Evolutionary conservation across 2,888 invertebrate genomes (phyloP).

Genomic region (Cynaeus angustus): DNA sequence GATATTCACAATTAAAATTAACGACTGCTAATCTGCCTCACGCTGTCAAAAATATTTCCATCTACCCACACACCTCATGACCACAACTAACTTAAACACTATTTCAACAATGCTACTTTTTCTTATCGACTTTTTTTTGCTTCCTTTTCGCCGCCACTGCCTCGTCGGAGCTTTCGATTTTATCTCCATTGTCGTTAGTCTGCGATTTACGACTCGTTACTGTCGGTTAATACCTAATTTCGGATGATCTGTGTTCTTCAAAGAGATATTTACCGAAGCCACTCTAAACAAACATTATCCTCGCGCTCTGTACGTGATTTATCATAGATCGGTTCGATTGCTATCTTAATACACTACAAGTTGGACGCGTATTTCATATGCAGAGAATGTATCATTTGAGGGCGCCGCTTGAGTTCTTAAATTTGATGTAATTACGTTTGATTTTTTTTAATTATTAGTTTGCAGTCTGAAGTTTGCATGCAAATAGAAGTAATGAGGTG

Average conservation of each 20-base stretch:
- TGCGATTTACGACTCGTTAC: conserved; percentile 56
- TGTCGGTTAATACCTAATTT: conserved; percentile 56
- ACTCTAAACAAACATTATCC: conserved; percentile 46
- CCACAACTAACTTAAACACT: no score
- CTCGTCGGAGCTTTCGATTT: conserved; percentile 57
- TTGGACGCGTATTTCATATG: conserved; percentile 36
- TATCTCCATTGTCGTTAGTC: conserved; percentile 59
- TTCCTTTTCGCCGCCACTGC: conserved; percentile 13
- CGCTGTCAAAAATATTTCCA: no score
- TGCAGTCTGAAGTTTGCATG: conserved; percentile 8
- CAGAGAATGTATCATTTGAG: conserved; percentile 31
- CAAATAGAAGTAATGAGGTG: conserved; percentile 40
- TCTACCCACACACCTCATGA: no score
- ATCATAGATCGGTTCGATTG: conserved; percentile 43
- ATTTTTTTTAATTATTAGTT: conserved; percentile 30
- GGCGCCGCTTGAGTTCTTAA: conserved; percentile 31
- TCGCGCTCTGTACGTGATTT: conserved; percentile 32
- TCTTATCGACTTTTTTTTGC: neutral
- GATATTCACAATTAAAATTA: no score
- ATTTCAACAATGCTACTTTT: conserved; percentile 1
- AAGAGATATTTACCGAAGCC: conserved; percentile 38
- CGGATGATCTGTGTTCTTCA: conserved; percentile 49
- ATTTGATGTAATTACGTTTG: conserved; percentile 35
- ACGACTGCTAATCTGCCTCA: no score
- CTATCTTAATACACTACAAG: conserved; percentile 39